A percentile compares a stretch with the other conserved stretches of the same genome.
Evolutionary conservation across 2,113 vertebrate genomes (phyloP).

Genomic region (Scomber colias): DNA sequence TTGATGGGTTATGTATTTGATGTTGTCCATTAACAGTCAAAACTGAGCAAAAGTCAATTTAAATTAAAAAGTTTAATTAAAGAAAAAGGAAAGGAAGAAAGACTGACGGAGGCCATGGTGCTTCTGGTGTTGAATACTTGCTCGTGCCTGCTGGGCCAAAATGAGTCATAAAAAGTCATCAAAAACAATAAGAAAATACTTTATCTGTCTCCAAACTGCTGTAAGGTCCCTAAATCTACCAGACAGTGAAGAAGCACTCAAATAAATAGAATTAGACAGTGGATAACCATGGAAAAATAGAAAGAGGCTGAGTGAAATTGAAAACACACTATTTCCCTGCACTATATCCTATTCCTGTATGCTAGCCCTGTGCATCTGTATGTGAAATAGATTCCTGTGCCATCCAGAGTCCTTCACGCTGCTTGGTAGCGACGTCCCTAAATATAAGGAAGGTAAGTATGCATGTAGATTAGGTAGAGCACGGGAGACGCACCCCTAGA

Average conservation of each 20-base stretch:
- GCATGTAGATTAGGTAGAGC: constrained; percentile 74
- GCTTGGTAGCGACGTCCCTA: constrained; percentile 62
- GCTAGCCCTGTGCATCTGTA: constrained; percentile 71
- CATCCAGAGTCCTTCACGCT: constrained; percentile 80
- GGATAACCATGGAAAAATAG: constrained; percentile 44
- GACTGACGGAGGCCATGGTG: too few species aligned
- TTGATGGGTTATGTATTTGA: not conserved
- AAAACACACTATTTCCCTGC: constrained; percentile 65
- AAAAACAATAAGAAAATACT: constrained; percentile 19
- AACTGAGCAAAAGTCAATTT: too few species aligned
- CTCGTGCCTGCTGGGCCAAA: not conserved
- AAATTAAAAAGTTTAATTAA: not conserved
- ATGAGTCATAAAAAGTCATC: not conserved
- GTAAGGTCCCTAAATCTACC: constrained; percentile 14
- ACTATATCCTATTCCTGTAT: constrained; percentile 59
- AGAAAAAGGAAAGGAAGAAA: constrained; percentile 8
- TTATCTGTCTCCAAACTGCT: constrained; percentile 3
- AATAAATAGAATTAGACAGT: constrained; percentile 63
- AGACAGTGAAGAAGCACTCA: constrained; percentile 48
- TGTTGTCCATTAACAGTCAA: too few species aligned
- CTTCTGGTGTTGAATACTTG: too few species aligned
- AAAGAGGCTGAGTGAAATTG: constrained; percentile 65
- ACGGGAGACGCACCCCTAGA: constrained; percentile 55
- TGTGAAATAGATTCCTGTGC: constrained; percentile 81
- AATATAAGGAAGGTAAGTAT: constrained; percentile 74